Base-by-base conservation (phyloP, 2,113 vertebrate species). In the Thermophis baileyi region DNA sequence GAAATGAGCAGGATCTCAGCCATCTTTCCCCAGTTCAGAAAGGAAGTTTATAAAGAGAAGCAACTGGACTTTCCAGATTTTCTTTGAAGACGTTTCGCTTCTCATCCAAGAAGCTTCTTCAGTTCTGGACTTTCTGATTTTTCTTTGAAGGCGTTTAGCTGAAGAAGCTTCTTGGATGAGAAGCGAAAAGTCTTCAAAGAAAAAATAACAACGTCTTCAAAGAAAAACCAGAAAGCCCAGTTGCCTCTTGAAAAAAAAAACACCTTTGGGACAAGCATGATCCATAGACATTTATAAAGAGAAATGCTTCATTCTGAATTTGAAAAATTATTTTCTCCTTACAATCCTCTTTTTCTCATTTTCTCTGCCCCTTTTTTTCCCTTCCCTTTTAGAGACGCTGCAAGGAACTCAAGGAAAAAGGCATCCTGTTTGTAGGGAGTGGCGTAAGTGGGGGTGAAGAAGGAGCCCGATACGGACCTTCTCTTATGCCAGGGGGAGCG, bases 391-490 rank as follows among this genome's bases (percentile, higher is more conserved):
- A 99, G 99, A 98, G 99, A 53, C 98, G 99, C 4, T 99, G 99
- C 95, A 98, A 95, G 93, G 98, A 98, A 25, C 97, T 99, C 44
- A 98, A 97, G 94, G 98, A 98, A 93, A 99, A 99, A 94, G 98
- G 98, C 12, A 97, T 99, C 95, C 96, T 99, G 88, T 99, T 99
- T 96, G 99, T 99, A 0, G 99, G 99, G 10, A 99, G 99, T 0
- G 99, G 99, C 8, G 99, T 99, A 3, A 99, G 99, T 11, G 99
- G 99, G 1, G 99, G 99, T 87, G 99, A 99, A 95, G 99, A 99
- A 0, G 99, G 99, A 20, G 99, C 99, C 35, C 98, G 99, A 2
- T 98, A 99, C 0, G 99, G 99, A 60, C 99, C 99, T 0, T 99
- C 99, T 0, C 98, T 99, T 35, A 99, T 99, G 99, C 99, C 99